Conservation (phyloP, 2,797 vertebrate species). For the Acrossocheilus wenchowensis region DNA sequence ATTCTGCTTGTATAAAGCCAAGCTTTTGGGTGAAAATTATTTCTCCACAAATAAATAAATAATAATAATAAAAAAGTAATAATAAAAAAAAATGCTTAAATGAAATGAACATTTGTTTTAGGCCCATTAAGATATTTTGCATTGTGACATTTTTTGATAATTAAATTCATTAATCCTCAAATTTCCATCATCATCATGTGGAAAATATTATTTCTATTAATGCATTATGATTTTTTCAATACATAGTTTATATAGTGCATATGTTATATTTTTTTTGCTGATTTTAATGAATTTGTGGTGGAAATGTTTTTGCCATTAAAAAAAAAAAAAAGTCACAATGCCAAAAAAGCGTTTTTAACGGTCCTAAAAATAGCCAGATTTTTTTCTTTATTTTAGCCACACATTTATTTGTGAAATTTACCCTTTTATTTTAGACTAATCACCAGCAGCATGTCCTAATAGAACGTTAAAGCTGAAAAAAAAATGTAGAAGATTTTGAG, state of each 20-base stretch:
- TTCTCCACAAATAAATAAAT: neutral
- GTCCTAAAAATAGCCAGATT: neutral
- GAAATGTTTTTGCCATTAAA: neutral
- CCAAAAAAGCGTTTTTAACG: neutral
- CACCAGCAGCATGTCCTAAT: neutral
- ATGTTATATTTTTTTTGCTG: neutral
- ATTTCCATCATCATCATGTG: neutral
- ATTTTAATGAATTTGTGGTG: neutral
- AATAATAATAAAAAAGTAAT: no score
- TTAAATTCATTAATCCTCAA: neutral
- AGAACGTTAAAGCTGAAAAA: neutral
- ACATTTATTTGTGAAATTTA: neutral
- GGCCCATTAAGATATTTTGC: neutral
- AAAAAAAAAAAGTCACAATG: neutral
- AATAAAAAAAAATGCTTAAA: neutral
- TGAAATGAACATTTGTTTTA: neutral
- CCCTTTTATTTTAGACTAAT: constrained; percentile 3
- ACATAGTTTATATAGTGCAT: neutral
- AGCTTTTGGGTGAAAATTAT: neutral
- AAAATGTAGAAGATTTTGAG: neutral
- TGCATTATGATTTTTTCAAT: neutral
- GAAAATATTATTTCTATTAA: neutral
- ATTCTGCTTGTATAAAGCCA: neutral
- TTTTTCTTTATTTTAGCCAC: neutral
- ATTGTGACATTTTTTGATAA: neutral